Base-by-base conservation (phyloP, 2,797 vertebrate species). In the Tenualosa ilisha region DNA sequence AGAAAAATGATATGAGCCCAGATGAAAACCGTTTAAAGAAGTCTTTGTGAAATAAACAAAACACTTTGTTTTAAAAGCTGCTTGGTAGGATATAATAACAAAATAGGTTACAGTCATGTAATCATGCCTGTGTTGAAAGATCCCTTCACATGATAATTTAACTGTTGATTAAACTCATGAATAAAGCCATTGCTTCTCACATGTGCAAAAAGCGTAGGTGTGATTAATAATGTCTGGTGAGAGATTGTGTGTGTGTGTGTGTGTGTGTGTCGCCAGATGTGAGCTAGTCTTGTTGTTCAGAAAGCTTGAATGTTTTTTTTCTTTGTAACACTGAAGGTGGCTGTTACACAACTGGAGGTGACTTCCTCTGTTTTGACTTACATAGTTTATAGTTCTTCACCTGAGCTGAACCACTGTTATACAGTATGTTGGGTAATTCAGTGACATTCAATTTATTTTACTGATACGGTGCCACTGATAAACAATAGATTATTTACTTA, bases 21-120 rank as follows among this genome's bases (percentile, higher is more conserved):
- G 94, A 95, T 93, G 93, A 93, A 94, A 93, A 81, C 89, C 94
- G 94, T 94, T 95, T 94, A 95, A 96, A 95, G 93, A 90, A 92
- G 91, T 92, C 91, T 90, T 86, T 86, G 88, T 92, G 92, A 94
- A 95, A 95, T 91, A 94, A 94, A 94, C 94, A 94, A 93, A 95
- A 94, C 92, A 92, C 92, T 94, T 93, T 93, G 92, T 91, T 92
- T 89, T 93, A 93, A 79, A 94, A 92, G 91, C 88, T 90, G 89
- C 92, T 91, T 94, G 91, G 92, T 93, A 91, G 92, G 92, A 95
- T 95, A 95, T 94, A 89, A 85, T 92, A 94, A 94, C 93, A 94
- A 94, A 95, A 95, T 95, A 94, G 91, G 86, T 50, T 54, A 86
- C 86, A 88, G 63, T 90, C 92, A 88, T 40, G 87, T 89, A 84